phyloP scores from a whole-genome alignment of 2,888 invertebrate genomes.

The Plebejus anna region DNA sequence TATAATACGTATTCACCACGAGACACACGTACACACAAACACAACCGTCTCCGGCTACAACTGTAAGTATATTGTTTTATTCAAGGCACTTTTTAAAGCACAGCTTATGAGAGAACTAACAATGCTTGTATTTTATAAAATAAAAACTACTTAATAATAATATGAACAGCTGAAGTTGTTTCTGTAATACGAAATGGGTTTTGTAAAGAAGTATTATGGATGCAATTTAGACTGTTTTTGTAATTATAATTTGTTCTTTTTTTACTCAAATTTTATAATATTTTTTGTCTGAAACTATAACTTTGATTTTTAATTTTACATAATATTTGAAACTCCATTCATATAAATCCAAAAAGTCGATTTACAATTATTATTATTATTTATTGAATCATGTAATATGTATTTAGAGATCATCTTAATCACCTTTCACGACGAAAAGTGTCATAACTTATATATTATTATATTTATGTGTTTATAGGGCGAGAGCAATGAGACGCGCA shows the following conservation, averaged over 20 bases:
- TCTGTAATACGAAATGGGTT: neutral
- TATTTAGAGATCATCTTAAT: neutral
- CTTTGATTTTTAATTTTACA: neutral
- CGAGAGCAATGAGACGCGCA: constrained; percentile 92
- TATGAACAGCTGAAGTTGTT: neutral
- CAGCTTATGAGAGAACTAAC: constrained; percentile 27
- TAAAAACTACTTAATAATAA: neutral
- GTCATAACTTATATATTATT: constrained; percentile 30
- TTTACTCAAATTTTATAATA: neutral
- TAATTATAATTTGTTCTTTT: neutral
- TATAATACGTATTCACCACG: constrained; percentile 49
- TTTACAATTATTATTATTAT: neutral
- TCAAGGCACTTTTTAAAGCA: constrained; percentile 34
- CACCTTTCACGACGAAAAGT: neutral
- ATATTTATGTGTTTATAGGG: constrained; percentile 73
- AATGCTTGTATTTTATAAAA: constrained; percentile 6
- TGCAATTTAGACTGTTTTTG: neutral
- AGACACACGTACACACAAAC: constrained; percentile 55
- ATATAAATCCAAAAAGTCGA: neutral
- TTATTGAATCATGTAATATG: neutral
- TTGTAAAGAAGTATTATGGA: neutral
- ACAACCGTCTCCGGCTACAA: constrained; percentile 54
- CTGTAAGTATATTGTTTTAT: constrained; percentile 61
- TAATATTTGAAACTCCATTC: neutral
- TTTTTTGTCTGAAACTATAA: constrained; percentile 3